Conservation (phyloP, 2,797 vertebrate genomes). For the Nothura maculosa region DNA sequence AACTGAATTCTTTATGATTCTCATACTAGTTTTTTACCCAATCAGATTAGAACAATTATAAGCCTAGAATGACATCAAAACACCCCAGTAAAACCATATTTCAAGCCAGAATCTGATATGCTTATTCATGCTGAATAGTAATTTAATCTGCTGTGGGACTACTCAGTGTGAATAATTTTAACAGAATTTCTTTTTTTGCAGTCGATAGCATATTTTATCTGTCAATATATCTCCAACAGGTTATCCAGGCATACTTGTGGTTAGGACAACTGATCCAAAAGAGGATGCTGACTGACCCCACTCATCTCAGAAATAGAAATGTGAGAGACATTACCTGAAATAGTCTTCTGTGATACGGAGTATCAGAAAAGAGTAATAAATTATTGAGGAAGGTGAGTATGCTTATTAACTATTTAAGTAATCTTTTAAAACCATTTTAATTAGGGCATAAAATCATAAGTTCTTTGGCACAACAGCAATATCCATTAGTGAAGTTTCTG, state of each 20-base stretch:
- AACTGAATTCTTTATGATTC: constrained; percentile 51
- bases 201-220: constrained; percentile 38
- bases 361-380: background rate
- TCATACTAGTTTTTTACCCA: constrained; percentile 50
- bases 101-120: constrained; percentile 47
- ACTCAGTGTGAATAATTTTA: constrained; percentile 23
- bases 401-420: background rate
- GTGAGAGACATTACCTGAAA: background rate
- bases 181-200: constrained; percentile 40
- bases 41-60: constrained; percentile 68
- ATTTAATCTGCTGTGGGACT: constrained; percentile 56
- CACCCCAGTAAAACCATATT: constrained; percentile 44
- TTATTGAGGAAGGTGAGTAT: constrained; percentile 15
- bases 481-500: constrained; percentile 20
- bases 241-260: background rate
- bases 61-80: constrained; percentile 56
- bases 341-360: background rate
- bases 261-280: constrained; percentile 6
- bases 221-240: constrained; percentile 22
- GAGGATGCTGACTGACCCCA: background rate
- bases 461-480: constrained; percentile 14
- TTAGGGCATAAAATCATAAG: constrained; percentile 41
- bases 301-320: constrained; percentile 1
- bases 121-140: constrained; percentile 49
- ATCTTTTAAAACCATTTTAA: constrained; percentile 41